A percentile compares a stretch with the other conserved stretches of the same genome.
Conservation (phyloP, 2,888 invertebrate genomes). For the Metopia argyrocephala region DNA sequence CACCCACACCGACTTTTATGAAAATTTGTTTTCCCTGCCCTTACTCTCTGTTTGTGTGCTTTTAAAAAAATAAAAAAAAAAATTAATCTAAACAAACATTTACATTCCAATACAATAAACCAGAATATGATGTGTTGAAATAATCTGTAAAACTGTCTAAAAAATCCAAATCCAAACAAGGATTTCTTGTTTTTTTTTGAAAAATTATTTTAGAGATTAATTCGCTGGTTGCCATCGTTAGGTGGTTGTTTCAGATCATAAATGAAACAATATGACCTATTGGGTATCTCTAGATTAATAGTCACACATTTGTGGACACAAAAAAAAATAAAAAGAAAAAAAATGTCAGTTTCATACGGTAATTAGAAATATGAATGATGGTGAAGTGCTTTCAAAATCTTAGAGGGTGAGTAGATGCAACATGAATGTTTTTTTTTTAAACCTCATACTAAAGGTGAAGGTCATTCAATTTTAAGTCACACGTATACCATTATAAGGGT, state of each 20-base stretch:
- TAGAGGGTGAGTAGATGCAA: slow-evolving; percentile 29
- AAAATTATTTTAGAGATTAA: too few species aligned
- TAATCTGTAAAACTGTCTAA: too few species aligned
- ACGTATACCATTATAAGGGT: too few species aligned
- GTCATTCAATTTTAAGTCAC: too few species aligned
- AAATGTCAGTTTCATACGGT: slow-evolving; percentile 28
- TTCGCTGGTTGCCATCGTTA: too few species aligned
- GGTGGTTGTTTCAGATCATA: too few species aligned
- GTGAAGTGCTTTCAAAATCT: neutral
- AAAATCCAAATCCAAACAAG: too few species aligned
- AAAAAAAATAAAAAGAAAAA: too few species aligned
- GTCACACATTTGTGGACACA: neutral
- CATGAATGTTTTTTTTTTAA: slow-evolving; percentile 38
- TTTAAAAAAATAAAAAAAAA: too few species aligned
- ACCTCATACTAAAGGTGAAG: too few species aligned
- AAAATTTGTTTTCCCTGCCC: neutral
- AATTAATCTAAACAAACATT: neutral
- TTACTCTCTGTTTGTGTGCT: neutral
- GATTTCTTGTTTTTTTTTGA: neutral
- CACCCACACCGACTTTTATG: neutral
- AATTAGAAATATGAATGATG: slow-evolving; percentile 62
- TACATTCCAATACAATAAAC: too few species aligned
- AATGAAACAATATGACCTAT: neutral
- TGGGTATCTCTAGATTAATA: neutral
- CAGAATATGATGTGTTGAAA: neutral